A percentile compares a stretch with the other conserved stretches of the same genome.
Evolutionary conservation across 2,113 vertebrate species (phyloP).

Genomic region (Chloropsis cyanopogon): DNA sequence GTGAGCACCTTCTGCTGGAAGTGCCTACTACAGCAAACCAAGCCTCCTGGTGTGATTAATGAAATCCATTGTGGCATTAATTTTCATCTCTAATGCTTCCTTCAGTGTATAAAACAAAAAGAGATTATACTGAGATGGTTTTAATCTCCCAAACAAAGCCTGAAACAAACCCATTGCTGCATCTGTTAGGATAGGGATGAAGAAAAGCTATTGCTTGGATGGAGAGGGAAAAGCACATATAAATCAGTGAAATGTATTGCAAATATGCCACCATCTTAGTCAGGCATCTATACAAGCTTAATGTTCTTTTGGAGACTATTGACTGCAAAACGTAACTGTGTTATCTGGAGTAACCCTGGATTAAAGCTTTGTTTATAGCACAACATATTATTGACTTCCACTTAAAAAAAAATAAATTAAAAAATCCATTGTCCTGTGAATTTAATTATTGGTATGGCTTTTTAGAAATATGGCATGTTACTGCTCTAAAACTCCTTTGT

Average conservation of each 20-base stretch:
- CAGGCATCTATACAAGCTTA: neutral
- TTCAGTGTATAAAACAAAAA: constrained; percentile 31
- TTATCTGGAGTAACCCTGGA: neutral
- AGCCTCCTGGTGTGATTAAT: constrained; percentile 40
- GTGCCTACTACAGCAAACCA: constrained; percentile 28
- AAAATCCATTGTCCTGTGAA: neutral
- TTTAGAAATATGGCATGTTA: neutral
- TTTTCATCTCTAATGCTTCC: constrained; percentile 39
- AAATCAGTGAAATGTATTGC: neutral
- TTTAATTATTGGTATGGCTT: neutral
- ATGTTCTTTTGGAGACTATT: neutral
- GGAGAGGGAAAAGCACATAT: neutral
- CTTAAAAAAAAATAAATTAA: neutral
- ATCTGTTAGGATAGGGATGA: neutral
- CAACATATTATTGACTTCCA: neutral
- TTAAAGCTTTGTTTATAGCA: constrained; percentile 17
- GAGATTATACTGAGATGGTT: constrained; percentile 36
- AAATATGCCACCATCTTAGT: neutral
- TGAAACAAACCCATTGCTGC: neutral
- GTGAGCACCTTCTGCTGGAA: constrained; percentile 56
- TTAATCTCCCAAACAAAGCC: constrained; percentile 47
- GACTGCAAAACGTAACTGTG: neutral
- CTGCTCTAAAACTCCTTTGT: neutral
- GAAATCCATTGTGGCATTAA: constrained; percentile 31
- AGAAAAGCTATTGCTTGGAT: neutral